Evolutionary conservation across 2,797 vertebrate genomes (phyloP).

Genomic region (Hipposideros larvatus): DNA sequence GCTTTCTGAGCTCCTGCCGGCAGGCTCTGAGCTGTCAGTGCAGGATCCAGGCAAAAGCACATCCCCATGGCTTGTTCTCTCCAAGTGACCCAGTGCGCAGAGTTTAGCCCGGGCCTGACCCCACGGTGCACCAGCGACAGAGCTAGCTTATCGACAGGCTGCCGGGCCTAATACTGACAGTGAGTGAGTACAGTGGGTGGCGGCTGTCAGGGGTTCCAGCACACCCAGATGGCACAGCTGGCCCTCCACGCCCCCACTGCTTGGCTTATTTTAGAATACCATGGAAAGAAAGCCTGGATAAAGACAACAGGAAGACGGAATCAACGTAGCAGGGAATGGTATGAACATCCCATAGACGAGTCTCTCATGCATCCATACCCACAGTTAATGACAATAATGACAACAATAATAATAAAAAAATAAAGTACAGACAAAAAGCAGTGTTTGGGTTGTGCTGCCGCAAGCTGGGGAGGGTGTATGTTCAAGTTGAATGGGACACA

Average conservation of each 20-base stretch:
- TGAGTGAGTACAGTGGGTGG: slow-evolving; percentile 63
- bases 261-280: slow-evolving; percentile 67
- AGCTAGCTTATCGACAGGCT: slow-evolving; percentile 91
- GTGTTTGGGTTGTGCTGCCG: slow-evolving; percentile 85
- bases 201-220: not conserved
- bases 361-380: slow-evolving; percentile 81
- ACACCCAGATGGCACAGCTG: not conserved
- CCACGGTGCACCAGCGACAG: slow-evolving; percentile 73
- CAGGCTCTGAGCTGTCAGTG: slow-evolving; percentile 53
- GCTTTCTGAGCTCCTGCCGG: not conserved
- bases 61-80: slow-evolving; percentile 49
- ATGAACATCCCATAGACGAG: slow-evolving; percentile 65
- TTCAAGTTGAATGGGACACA: slow-evolving; percentile 84
- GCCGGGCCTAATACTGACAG: slow-evolving; percentile 91
- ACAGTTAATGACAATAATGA: slow-evolving; percentile 60
- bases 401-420: not conserved
- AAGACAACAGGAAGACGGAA: slow-evolving; percentile 70
- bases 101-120: slow-evolving; percentile 78
- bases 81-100: slow-evolving; percentile 65
- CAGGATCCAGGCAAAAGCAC: slow-evolving; percentile 39
- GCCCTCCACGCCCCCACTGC: slow-evolving; percentile 48
- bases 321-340: slow-evolving; percentile 53
- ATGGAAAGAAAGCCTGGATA: slow-evolving; percentile 80
- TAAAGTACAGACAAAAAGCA: slow-evolving; percentile 82
- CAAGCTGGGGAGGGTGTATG: slow-evolving; percentile 85